A percentile compares a stretch with the other conserved stretches of the same genome.
Conservation (phyloP, 2,888 invertebrate species). For the Polyommatus icarus region DNA sequence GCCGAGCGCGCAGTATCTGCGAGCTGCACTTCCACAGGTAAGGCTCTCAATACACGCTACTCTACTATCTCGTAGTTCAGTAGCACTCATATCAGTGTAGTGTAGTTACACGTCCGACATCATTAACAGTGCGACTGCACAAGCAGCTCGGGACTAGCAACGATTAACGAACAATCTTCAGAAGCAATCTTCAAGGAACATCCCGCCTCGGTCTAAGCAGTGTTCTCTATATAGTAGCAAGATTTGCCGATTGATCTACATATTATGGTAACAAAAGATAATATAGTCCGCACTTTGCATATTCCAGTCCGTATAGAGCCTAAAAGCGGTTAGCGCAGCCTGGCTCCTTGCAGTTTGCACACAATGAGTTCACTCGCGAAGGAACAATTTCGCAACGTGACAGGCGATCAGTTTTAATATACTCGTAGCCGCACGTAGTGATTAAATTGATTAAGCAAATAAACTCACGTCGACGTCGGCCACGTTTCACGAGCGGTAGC, state of each 20-base stretch:
- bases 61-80: background rate
- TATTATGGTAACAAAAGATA: background rate
- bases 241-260: background rate
- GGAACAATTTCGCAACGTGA: constrained; percentile 35
- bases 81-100: no score
- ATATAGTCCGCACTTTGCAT: background rate
- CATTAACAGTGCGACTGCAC: background rate
- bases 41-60: background rate
- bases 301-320: background rate
- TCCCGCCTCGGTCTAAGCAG: no score
- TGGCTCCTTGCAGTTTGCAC: no score
- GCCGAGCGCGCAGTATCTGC: background rate
- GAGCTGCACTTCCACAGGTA: background rate
- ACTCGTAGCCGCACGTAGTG: constrained; percentile 35
- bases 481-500: background rate
- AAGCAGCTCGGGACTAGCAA: no score
- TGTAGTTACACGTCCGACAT: no score
- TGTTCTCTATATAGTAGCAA: background rate
- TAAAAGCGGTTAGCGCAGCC: constrained; percentile 8
- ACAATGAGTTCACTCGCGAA: constrained; percentile 30
- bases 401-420: constrained; percentile 34
- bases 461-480: constrained; percentile 30
- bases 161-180: background rate
- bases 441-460: constrained; percentile 43
- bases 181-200: background rate